phyloP scores from a whole-genome alignment of 2,888 invertebrate genomes.

The Sesia bembeciformis region DNA sequence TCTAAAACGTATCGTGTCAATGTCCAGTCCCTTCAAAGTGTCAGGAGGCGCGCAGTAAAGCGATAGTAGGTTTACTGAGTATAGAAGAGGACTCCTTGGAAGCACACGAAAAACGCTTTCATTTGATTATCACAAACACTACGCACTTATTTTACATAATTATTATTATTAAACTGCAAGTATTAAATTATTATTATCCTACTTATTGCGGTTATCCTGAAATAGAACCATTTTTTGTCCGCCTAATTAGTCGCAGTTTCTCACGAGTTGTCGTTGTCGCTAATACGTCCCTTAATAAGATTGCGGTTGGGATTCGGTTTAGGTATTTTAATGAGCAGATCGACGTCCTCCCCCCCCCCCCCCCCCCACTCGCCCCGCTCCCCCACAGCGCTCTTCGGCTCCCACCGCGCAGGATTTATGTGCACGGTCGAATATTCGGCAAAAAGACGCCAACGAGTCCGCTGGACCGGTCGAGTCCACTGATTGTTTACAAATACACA shows the following conservation, averaged over 20 bases:
- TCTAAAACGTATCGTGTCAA: too few species aligned
- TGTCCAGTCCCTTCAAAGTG: too few species aligned
- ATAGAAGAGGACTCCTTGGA: too few species aligned
- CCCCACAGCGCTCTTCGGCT: neutral
- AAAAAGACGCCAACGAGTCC: constrained; percentile 27
- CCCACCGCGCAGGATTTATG: constrained; percentile 22
- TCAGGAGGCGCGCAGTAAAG: too few species aligned
- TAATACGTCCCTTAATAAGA: constrained; percentile 36
- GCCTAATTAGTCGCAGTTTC: neutral
- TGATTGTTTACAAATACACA: too few species aligned
- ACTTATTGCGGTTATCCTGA: too few species aligned
- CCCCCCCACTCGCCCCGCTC: neutral
- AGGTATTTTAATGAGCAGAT: constrained; percentile 59
- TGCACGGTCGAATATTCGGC: constrained; percentile 16
- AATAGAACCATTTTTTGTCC: neutral
- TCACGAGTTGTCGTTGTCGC: neutral
- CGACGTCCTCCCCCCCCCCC: neutral
- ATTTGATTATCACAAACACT: too few species aligned
- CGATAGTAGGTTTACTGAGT: too few species aligned
- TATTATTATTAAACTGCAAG: too few species aligned
- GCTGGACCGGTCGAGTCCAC: constrained; percentile 7
- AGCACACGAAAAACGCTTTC: too few species aligned
- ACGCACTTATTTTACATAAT: too few species aligned
- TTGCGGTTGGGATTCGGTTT: constrained; percentile 30
- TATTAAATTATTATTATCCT: too few species aligned